Base-by-base conservation (phyloP, 2,888 invertebrate genomes). In the Tenthredo notha region DNA sequence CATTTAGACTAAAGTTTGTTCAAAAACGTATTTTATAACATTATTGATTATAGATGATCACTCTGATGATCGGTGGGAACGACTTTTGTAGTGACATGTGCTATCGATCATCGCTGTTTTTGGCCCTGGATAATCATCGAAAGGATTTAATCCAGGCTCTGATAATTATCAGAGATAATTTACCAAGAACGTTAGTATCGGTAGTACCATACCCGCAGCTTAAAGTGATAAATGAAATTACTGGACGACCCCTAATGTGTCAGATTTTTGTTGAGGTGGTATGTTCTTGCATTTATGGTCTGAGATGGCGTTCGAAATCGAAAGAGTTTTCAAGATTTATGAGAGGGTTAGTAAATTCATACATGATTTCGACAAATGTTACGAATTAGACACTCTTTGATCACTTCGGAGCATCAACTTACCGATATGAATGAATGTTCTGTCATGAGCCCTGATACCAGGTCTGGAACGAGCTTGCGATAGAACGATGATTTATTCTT, bases 1-100 rank as follows among this genome's bases (percentile, higher is more conserved):
- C n/a, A 33, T 18, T 2, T 1, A 54, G 77, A 47, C 18, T 77
- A 33, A 54, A 33, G 10, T 47, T 29, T 18, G 33, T 12, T 50
- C 9, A 54, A 40, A 61, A 15, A 37, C 15, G 21, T 61, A 58
- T 80, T 80, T 10, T 40, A 61, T 29, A 21, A 80, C 18, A 54
- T 77, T 33, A 95, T 88, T 96, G 61, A 91, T 96, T 10, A 95
- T 21, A 95, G 95, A 88, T 96, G 58, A 91, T 96, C 7, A 95
- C 95, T 0, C 85, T 96, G 15, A 93, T 95, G 89, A 95, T 96
- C 67, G 96, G 96, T n/a, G 92, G 94, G 47, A 96, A 96, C 90
- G 96, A 96, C 88, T 95, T 96, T 88, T 96, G 96, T 86, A 85
- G 92, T 0, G 94, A 95, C 77, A 92, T 95, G 47, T 96, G 96